Base-by-base conservation (phyloP, 92 coral and sea anemone species). In the Actinernus sp. region DNA sequence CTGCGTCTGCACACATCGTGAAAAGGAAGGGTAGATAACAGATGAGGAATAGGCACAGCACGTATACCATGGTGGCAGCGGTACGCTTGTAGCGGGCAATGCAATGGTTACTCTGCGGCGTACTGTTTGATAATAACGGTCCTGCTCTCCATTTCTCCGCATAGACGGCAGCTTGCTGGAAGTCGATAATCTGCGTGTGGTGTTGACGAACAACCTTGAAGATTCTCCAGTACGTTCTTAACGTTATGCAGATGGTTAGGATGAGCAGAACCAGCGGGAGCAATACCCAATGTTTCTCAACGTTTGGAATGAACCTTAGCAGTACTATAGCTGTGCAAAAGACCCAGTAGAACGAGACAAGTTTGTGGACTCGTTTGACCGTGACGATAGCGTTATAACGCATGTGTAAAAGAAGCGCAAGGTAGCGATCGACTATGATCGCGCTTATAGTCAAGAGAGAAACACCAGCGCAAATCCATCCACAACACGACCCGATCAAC, bases 341-440 rank as follows among this genome's bases (percentile, higher is more conserved):
- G 19, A 76, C 36, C 83, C 76, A 76, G 11, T 53, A 49, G 3
- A 11, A 3, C 2, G 48, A 26, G 11, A 31, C 76, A 14, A 58
- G 26, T 23, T 14, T 5, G 21, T 52, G 10, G 0, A 65, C 83
- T 18, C 76, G 31, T 27, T 51, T 61, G 31, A 44, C 43, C 3
- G 83, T 76, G 10, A 76, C 68, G 3, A 76, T 5, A 22, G 26
- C 20, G 46, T 18, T 49, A 80, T 79, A 79, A 25, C 85, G 79
- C 16, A 79, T 20, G 26, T 79, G 85, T 9, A 79, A 57, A 7
- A 51, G 55, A 24, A 79, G 49, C 1, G 85, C 85, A 13, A 79
- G 85, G 8, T 58, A 76, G n/a, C 85, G 55, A 32, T 79, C 85
- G 9, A 70, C 25, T 25, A 40, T 37, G 37, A 79, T 27, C 1